Percentiles rank a stretch among this genome's conserved stretches.
These are phyloP conservation scores for Aporophyla lueneburgensis DNA, from an alignment of 2,888 invertebrate species.

Conservation along the genomic window DNA sequence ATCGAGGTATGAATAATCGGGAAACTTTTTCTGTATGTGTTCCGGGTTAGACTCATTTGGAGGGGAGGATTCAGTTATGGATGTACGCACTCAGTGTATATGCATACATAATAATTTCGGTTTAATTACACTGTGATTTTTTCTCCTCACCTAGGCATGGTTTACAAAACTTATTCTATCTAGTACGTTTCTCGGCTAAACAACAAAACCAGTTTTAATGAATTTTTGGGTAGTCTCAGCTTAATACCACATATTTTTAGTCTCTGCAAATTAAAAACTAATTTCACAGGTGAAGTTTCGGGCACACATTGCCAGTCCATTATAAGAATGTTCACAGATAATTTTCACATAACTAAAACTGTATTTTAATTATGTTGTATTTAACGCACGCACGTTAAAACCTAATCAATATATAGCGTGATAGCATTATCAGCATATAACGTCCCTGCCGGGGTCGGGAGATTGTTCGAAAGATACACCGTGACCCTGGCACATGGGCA, in stretches of 20 bases:
- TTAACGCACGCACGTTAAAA: too few relatives aligned
- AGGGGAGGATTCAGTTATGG: not conserved
- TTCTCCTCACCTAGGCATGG: not conserved
- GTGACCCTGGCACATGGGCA: too few relatives aligned
- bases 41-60: slow-evolving; percentile 20
- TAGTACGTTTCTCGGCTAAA: not conserved
- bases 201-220: slow-evolving; percentile 5
- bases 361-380: not conserved
- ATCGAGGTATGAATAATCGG: slow-evolving; percentile 64
- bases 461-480: too few relatives aligned
- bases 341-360: not conserved
- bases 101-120: not conserved
- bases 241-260: not conserved
- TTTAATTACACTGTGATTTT: not conserved
- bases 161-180: not conserved
- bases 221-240: not conserved
- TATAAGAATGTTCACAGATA: not conserved
- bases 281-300: not conserved
- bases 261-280: slow-evolving; percentile 17
- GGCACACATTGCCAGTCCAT: not conserved
- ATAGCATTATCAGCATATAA: too few relatives aligned
- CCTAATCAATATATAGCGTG: not conserved
- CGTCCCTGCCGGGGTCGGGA: too few relatives aligned
- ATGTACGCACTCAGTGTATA: not conserved
- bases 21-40: slow-evolving; percentile 46